Evolutionary conservation across 1,140 invertebrate species (phyloP), one percentile per base, ranked within the genome.

Genomic region (Antheraea mylitta): DNA sequence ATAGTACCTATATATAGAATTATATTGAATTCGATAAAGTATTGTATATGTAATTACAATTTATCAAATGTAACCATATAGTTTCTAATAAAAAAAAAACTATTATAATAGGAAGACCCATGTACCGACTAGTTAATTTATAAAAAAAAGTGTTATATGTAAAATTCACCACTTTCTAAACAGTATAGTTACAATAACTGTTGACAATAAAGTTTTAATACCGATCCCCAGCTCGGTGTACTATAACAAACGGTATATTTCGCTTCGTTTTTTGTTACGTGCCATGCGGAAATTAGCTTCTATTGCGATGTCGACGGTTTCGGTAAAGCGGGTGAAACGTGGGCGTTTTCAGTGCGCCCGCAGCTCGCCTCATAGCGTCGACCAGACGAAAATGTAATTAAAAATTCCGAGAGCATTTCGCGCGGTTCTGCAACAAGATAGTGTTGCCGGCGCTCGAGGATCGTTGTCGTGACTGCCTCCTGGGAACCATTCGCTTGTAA

Each of bases 351-450:
- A 83, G 79, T 71, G 79, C 81, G 82, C 83, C 81, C 83, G 75
- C 83, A 84, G 84, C 75, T 71, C 74, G 79, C 74, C 81, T 85
- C 83, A 84, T 87, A 87, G 82, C 85, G 78, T 80, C 84, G 79
- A 87, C 86, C 89, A 90, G 81, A 85, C 89, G 85, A 89, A 91
- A 91, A 91, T 89, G 89, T 92, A 92, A 92, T 92, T 92, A 92
- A 92, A 92, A 90, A 92, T 92, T 92, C 88, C 88, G 81, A 85
- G 86, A 89, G 86, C 85, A 90, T 92, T 92, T 90, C 88, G 83
- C 83, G 79, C 79, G 79, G 78, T 76, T 77, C 81, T 87, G 78
- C 87, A 87, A 90, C 90, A 89, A 90, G 86, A 92, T 92, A 92
- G 88, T 90, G 83, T 87, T 87, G 82, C 84, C 70, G 67, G 80